Conservation (phyloP, 2,113 vertebrate species). For the Hypocryptadius cinnamomeus region DNA sequence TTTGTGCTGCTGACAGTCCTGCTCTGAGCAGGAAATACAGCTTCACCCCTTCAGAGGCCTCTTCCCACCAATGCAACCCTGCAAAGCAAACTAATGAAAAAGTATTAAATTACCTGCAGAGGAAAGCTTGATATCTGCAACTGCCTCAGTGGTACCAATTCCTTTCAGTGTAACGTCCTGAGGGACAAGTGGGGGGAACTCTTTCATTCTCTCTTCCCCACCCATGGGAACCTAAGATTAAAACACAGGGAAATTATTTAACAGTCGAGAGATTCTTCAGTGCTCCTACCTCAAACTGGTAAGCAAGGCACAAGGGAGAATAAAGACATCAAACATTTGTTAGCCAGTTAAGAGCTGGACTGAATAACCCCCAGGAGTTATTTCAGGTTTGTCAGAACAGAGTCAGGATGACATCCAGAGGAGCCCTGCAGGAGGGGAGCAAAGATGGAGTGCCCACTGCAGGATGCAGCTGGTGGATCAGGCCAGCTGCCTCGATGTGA, state of each 20-base stretch:
- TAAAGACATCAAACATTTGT: background rate
- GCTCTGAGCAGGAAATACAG: background rate
- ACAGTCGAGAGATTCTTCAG: background rate
- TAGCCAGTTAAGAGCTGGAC: background rate
- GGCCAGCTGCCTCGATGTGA: background rate
- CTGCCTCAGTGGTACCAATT: constrained; percentile 69
- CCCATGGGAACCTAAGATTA: constrained; percentile 81
- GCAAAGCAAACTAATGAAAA: background rate
- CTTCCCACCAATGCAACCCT: background rate
- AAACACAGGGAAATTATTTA: background rate
- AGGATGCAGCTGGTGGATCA: background rate
- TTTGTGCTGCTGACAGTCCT: background rate
- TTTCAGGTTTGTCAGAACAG: background rate
- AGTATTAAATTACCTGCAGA: constrained; percentile 81
- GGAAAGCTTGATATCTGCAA: constrained; percentile 89
- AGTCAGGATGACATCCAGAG: background rate
- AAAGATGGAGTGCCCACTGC: background rate
- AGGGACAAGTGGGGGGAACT: constrained; percentile 78
- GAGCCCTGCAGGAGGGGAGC: background rate
- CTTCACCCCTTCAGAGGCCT: background rate
- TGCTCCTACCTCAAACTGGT: background rate
- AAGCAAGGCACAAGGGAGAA: background rate
- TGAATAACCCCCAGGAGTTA: background rate
- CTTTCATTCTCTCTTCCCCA: constrained; percentile 84
- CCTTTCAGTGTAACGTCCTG: constrained; percentile 81